Evolutionary conservation across 1,140 invertebrate genomes (phyloP), one percentile per base, ranked within the genome.

Genomic region (Drosophila orosa): DNA sequence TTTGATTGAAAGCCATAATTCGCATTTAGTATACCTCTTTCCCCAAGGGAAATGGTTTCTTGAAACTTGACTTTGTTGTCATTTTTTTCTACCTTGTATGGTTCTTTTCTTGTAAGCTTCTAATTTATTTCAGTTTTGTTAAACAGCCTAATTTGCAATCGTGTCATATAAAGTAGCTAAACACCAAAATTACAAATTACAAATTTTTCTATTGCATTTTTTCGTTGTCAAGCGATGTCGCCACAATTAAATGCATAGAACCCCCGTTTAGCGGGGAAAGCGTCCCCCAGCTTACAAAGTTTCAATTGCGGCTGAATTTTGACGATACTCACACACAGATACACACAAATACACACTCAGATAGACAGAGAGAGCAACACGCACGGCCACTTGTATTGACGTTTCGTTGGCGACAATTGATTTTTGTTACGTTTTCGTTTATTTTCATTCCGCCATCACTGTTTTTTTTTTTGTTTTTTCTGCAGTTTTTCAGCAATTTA

Each of bases 341-440:
- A 68, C 39, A 44, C 19, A 52, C 15, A 3, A 12, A 24, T 3
- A 25, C 13, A 45, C 24, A 13, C 37, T 5, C 19, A 62, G 35
- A 63, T 35, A 45, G 54, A 62, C 29, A 45, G 52, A 58, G 37
- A 80, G 44, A 76, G 31, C 39, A 39, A 68, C 31, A 62, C 44
- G 78, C 82, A 60, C 63, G 69, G 50, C 68, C 82, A 87, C 84
- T 78, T 79, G 78, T 89, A 89, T 89, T 89, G 84, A 89, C 84
- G 77, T 89, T 89, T 89, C 75, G 84, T 84, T 89, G 84, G 80
- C 84, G 84, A 89, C 84, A 87, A 87, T 87, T 87, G 84, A 87
- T 87, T 87, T 87, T 87, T 87, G 80, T 87, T 87, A 89, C 84
- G 83, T 87, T 87, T 87, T 87, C 84, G 85, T 89, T 84, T 89